Percentiles rank a stretch among this genome's conserved stretches.
Evolutionary conservation across 2,797 vertebrate genomes (phyloP).

Genomic region (Aplochiton taeniatus): DNA sequence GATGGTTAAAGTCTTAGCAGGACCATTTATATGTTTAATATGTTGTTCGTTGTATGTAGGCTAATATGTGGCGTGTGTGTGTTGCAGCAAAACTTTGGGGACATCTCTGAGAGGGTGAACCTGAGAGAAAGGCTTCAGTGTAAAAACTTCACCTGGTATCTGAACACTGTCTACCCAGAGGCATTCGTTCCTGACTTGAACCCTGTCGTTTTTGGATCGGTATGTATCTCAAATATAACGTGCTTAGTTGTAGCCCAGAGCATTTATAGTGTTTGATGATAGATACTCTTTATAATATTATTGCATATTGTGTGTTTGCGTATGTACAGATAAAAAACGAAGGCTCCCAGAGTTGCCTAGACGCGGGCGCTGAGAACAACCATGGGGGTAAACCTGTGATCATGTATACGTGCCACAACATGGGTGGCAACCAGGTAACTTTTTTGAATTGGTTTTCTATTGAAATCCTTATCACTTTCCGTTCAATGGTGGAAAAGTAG

Average conservation of each 20-base stretch:
- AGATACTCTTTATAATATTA: background rate
- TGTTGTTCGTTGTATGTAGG: background rate
- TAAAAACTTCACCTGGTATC: slow-evolving; percentile 96
- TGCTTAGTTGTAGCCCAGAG: background rate
- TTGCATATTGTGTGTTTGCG: slow-evolving; percentile 16
- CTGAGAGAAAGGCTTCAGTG: slow-evolving; percentile 88
- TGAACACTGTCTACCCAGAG: slow-evolving; percentile 94
- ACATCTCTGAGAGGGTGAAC: slow-evolving; percentile 86
- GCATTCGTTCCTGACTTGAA: slow-evolving; percentile 87
- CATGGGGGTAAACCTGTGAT: slow-evolving; percentile 87
- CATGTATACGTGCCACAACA: slow-evolving; percentile 93
- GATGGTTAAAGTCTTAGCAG: slow-evolving; percentile 16
- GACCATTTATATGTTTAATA: background rate
- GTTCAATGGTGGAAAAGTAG: too few relatives aligned
- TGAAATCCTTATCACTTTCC: background rate
- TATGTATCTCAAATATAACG: slow-evolving; percentile 61
- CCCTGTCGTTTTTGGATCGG: slow-evolving; percentile 87
- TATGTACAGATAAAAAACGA: slow-evolving; percentile 83
- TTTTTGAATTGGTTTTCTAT: background rate
- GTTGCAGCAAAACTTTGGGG: slow-evolving; percentile 84
- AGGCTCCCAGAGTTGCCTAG: slow-evolving; percentile 82
- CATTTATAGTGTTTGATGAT: background rate
- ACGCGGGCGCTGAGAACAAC: slow-evolving; percentile 89
- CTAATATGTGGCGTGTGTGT: background rate
- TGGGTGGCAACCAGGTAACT: slow-evolving; percentile 95